Conservation (phyloP, 2,797 vertebrate genomes). For the Pteropus rufus region DNA sequence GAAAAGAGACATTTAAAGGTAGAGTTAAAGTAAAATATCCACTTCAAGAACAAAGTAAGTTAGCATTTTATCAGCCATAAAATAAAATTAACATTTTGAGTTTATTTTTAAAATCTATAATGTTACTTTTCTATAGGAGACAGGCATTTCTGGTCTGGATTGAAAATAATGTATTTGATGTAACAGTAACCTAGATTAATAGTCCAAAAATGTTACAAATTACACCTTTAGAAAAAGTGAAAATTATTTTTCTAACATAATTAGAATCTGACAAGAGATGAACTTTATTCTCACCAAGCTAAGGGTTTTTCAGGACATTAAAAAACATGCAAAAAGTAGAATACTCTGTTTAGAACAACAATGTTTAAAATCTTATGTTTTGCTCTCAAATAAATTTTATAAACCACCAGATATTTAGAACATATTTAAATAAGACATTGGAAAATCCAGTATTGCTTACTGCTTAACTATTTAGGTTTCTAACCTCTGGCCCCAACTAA, state of each 20-base stretch:
- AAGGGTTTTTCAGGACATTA: background rate
- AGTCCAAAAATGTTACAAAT: background rate
- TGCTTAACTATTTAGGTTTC: background rate
- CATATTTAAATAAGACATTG: background rate
- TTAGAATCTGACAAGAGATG: background rate
- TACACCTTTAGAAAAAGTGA: background rate
- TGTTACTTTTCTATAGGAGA: background rate
- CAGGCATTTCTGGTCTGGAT: background rate
- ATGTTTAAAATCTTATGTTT: background rate
- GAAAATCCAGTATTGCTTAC: background rate
- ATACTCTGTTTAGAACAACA: background rate
- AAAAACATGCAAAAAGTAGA: background rate
- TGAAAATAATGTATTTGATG: background rate
- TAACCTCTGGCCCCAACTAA: background rate
- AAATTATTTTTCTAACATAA: background rate
- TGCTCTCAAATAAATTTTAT: background rate
- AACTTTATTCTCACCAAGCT: background rate
- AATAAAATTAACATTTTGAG: background rate
- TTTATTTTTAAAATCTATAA: background rate
- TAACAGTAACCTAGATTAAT: background rate
- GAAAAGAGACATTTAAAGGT: background rate
- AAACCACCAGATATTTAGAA: background rate
- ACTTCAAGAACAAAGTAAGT: background rate
- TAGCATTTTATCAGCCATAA: background rate
- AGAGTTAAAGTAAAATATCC: background rate